phyloP scores from a whole-genome alignment of 2,113 vertebrate genomes.

The Coturnix japonica region DNA sequence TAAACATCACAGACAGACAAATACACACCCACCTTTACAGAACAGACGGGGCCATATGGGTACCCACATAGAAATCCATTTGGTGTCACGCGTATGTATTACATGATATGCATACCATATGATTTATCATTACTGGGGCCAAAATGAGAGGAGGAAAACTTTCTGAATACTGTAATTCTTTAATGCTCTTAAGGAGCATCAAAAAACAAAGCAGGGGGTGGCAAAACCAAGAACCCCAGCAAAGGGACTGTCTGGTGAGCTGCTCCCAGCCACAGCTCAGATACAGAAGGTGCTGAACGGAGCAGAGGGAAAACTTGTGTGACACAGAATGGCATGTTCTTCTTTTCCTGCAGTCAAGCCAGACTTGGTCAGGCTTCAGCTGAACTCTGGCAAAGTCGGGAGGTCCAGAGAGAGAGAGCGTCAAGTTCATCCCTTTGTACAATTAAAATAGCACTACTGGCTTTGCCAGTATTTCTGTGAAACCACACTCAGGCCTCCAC shows the following conservation, averaged over 20 bases:
- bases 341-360: not conserved
- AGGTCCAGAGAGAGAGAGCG: not conserved
- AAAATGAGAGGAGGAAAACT: not conserved
- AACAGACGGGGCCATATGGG: slow-evolving; percentile 29
- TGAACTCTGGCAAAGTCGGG: not conserved
- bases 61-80: not conserved
- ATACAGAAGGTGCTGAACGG: not conserved
- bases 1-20: slow-evolving; percentile 10
- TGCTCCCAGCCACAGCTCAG: not conserved
- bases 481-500: not conserved
- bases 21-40: not conserved
- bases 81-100: not conserved
- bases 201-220: not conserved
- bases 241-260: not conserved
- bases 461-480: not conserved
- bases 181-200: not conserved
- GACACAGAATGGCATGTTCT: not conserved
- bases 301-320: not conserved
- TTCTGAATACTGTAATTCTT: not conserved
- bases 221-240: not conserved
- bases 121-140: not conserved
- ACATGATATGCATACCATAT: not conserved
- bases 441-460: not conserved
- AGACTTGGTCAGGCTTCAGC: not conserved
- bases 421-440: not conserved